These are phyloP conservation scores for Adrianichthys oophorus DNA, from an alignment of 2,797 vertebrate genomes.

Conservation along the genomic window DNA sequence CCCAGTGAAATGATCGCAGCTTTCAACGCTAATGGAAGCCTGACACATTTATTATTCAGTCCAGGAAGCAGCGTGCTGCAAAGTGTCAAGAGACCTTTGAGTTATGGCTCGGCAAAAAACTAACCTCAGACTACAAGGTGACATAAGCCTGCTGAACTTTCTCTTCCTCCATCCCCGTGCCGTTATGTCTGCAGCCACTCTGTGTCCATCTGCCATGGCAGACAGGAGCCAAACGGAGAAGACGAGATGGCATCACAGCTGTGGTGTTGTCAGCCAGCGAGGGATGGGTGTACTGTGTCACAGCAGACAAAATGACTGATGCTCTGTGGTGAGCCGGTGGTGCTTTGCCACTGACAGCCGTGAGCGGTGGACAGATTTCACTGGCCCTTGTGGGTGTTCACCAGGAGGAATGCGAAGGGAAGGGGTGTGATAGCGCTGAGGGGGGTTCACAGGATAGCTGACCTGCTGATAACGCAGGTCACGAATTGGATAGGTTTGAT, in stretches of 20 bases:
- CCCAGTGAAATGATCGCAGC: slow-evolving; percentile 72
- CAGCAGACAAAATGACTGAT: slow-evolving; percentile 65
- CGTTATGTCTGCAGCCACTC: slow-evolving; percentile 29
- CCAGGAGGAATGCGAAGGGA: slow-evolving; percentile 61
- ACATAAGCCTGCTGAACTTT: slow-evolving; percentile 53
- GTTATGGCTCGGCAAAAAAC: slow-evolving; percentile 65
- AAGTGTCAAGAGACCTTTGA: slow-evolving; percentile 67
- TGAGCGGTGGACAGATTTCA: slow-evolving; percentile 47
- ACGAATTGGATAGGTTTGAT: slow-evolving; percentile 78
- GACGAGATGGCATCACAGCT: slow-evolving; percentile 65
- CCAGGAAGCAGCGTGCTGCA: slow-evolving; percentile 72
- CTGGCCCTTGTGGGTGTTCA: slow-evolving; percentile 49
- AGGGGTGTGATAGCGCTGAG: slow-evolving; percentile 2
- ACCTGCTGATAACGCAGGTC: slow-evolving; percentile 74
- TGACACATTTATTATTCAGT: slow-evolving; percentile 80
- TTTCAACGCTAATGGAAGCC: slow-evolving; percentile 79
- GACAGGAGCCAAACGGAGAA: slow-evolving; percentile 55
- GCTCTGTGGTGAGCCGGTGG: slow-evolving; percentile 52
- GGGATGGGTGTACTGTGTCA: slow-evolving; percentile 54
- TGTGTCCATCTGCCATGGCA: slow-evolving; percentile 44
- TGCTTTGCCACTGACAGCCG: slow-evolving; percentile 49
- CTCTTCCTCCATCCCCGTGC: slow-evolving; percentile 43
- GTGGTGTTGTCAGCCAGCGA: slow-evolving; percentile 51
- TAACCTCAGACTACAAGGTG: slow-evolving; percentile 57
- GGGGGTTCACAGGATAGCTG: slow-evolving; percentile 40